These are phyloP conservation scores for Gymnorhina tibicen DNA, from an alignment of 2,113 vertebrate species.

Conservation along the genomic window DNA sequence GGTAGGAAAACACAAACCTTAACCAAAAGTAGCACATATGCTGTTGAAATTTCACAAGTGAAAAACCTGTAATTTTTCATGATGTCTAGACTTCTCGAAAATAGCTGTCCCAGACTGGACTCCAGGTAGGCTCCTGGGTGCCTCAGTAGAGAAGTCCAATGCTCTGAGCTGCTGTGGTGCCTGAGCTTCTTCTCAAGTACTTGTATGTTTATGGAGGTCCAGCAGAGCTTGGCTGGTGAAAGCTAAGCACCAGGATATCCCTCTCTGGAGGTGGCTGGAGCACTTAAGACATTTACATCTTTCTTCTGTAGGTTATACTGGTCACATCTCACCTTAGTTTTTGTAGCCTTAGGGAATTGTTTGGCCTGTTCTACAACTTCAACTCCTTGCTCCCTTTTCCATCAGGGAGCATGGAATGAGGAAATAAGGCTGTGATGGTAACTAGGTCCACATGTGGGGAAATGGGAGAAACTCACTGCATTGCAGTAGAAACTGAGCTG, in stretches of 20 bases:
- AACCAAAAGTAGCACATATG: not conserved
- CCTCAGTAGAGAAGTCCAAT: not conserved
- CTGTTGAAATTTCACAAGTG: not conserved
- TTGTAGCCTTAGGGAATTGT: not conserved
- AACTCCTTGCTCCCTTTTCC: not conserved
- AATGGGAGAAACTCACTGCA: not conserved
- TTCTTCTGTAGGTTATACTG: not conserved
- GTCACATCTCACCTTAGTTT: not conserved
- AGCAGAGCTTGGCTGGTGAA: not conserved
- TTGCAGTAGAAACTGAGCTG: not conserved
- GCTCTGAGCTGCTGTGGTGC: not conserved
- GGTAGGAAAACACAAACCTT: not conserved
- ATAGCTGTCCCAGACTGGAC: not conserved
- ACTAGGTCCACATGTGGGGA: not conserved
- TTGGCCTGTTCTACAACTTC: not conserved
- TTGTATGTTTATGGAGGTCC: not conserved
- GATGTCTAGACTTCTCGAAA: not conserved
- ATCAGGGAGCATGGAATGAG: not conserved
- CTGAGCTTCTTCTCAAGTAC: not conserved
- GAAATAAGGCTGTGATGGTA: not conserved
- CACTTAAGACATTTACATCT: not conserved
- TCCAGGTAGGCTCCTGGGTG: not conserved
- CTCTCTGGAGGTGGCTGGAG: not conserved
- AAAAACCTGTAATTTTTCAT: not conserved
- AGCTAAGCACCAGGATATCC: not conserved